Base-by-base conservation (phyloP, 1,140 invertebrate genomes). In the Drosophila baimaii region DNA sequence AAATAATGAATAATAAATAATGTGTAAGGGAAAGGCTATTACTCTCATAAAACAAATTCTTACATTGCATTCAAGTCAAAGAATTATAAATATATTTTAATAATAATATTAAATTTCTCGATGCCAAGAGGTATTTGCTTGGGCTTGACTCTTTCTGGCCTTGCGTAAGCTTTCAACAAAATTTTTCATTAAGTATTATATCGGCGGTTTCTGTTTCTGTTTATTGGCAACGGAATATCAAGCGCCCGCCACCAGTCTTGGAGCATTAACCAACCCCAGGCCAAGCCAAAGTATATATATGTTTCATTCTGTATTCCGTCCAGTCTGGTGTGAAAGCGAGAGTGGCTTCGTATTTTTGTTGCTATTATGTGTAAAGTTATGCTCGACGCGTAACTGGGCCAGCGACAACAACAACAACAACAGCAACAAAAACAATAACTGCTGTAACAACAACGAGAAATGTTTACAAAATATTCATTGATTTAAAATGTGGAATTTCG, bases 401-500 rank as follows among this genome's bases (percentile, higher is more conserved):
- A 77, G 37, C 33, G 49, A 49, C 39, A 75, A 66, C 39, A 58
- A 74, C 70, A 76, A 61, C 43, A 73, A 63, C 25, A 47, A 29
- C 15, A 29, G 10, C 2, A 51, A 12, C 2, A 29, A 17, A 25
- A 31, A 19, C 46, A 23, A 15, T 15, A 46, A 4, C 7, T 5
- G 15, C 13, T 1, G n/a, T 17, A 72, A 47, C 31, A 75, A 68
- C 49, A 61, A 77, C 73, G 39, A 78, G 51, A 75, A 68, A 79
- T 79, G 74, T 79, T 83, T 79, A 77, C 77, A 80, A 84, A 84
- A 83, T 84, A 80, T 83, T 77, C 73, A 85, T 85, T 84, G 81
- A 84, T 85, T 85, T 81, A 71, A 72, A 85, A 76, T 76, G 66
- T 71, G 63, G 71, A 61, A 63, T 73, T 74, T 73, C 55, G 19